phyloP scores from a whole-genome alignment of 2,888 invertebrate species.

The Philereme transversata region DNA sequence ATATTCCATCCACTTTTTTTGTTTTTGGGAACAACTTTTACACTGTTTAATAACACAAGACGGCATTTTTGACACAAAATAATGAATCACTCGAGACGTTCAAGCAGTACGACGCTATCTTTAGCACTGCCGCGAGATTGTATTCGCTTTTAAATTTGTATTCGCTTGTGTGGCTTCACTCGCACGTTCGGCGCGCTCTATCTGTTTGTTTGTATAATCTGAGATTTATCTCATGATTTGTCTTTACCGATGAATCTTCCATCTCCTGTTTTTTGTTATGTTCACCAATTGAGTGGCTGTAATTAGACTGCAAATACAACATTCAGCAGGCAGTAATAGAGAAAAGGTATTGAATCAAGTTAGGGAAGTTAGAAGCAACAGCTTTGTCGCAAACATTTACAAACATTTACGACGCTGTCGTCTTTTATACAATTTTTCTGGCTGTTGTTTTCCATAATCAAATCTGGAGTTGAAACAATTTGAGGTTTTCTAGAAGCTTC shows the following conservation, averaged over 20 bases:
- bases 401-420: conserved; percentile 23
- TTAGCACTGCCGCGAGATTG: no score
- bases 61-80: no score
- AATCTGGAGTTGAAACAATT: conserved; percentile 48
- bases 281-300: conserved; percentile 5
- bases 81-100: no score
- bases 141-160: no score
- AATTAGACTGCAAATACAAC: conserved; percentile 4
- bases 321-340: background rate
- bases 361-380: background rate
- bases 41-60: no score
- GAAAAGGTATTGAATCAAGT: background rate
- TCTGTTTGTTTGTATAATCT: no score
- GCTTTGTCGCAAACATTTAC: conserved; percentile 1
- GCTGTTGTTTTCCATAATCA: conserved; percentile 35
- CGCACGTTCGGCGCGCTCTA: no score
- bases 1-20: no score
- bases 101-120: no score
- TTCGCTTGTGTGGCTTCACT: no score
- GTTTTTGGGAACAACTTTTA: no score
- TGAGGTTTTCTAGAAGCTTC: background rate
- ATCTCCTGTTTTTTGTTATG: conserved; percentile 17
- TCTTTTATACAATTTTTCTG: conserved; percentile 9
- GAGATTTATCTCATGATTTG: conserved; percentile 14
- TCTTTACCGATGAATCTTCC: conserved; percentile 9